These are phyloP conservation scores for Pangasius krempfi DNA, from an alignment of 2,797 vertebrate genomes.

Conservation along the genomic window DNA sequence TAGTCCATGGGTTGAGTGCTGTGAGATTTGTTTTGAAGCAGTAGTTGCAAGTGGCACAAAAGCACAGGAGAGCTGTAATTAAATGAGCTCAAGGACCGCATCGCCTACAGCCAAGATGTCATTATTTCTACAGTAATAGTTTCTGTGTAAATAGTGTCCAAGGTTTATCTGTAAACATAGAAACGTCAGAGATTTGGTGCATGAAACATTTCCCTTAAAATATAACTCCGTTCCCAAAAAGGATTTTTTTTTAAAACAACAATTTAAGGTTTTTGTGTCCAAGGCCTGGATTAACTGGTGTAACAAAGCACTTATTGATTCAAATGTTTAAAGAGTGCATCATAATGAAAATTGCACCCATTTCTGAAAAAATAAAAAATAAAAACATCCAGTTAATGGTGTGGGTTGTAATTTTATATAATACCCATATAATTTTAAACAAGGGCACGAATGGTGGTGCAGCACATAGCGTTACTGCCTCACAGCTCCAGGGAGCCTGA, in stretches of 20 bases:
- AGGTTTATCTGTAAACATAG: neutral
- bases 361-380: neutral
- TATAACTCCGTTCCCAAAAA: neutral
- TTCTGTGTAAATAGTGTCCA: slow-evolving; percentile 10
- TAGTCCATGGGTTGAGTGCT: neutral
- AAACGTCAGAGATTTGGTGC: neutral
- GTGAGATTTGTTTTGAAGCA: neutral
- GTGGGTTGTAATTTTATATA: neutral
- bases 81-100: neutral
- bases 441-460: neutral
- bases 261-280: neutral
- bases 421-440: neutral
- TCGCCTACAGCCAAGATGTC: neutral
- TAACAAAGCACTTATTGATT: neutral
- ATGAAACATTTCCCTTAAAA: neutral
- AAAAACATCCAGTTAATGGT: neutral
- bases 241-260: neutral
- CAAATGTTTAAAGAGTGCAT: neutral
- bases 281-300: neutral
- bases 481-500: neutral
- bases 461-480: neutral
- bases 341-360: neutral
- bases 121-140: neutral
- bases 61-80: slow-evolving; percentile 28
- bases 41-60: neutral